phyloP scores from a whole-genome alignment of 2,113 vertebrate species.

The Xiphias gladius region DNA sequence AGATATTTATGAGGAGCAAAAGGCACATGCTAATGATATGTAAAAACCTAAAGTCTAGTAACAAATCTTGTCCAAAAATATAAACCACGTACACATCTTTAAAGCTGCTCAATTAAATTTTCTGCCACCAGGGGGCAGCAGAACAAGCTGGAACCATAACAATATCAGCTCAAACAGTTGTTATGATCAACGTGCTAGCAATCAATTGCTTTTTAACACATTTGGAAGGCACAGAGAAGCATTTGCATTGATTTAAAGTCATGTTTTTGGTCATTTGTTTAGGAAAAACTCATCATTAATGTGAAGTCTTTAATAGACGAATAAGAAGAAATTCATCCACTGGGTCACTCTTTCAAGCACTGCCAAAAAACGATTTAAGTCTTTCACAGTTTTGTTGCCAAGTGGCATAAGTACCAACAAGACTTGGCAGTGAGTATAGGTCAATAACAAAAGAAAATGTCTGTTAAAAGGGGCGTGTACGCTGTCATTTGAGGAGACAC shows the following conservation, averaged over 20 bases:
- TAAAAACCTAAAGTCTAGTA: no score
- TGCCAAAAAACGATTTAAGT: slow-evolving; percentile 29
- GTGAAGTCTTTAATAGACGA: slow-evolving; percentile 10
- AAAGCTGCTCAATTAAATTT: background rate
- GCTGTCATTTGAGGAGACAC: background rate
- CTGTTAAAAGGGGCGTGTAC: background rate
- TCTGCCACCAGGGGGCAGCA: background rate
- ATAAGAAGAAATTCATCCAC: background rate
- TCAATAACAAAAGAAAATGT: slow-evolving; percentile 4
- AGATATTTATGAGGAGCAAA: background rate
- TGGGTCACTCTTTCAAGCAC: slow-evolving; percentile 1
- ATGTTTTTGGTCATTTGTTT: background rate
- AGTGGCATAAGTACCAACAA: slow-evolving; percentile 21
- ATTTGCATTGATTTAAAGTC: background rate
- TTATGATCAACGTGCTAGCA: background rate
- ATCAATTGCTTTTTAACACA: background rate
- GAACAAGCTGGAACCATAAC: background rate
- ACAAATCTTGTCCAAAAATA: background rate
- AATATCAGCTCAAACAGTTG: background rate
- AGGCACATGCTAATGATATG: background rate
- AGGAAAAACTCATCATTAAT: slow-evolving; percentile 2
- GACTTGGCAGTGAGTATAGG: slow-evolving; percentile 35
- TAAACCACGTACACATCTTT: background rate
- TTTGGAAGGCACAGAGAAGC: background rate
- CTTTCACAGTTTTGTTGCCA: slow-evolving; percentile 33